These are phyloP conservation scores for Yasuhikotakia modesta DNA, from an alignment of 2,797 vertebrate genomes.

Conservation along the genomic window DNA sequence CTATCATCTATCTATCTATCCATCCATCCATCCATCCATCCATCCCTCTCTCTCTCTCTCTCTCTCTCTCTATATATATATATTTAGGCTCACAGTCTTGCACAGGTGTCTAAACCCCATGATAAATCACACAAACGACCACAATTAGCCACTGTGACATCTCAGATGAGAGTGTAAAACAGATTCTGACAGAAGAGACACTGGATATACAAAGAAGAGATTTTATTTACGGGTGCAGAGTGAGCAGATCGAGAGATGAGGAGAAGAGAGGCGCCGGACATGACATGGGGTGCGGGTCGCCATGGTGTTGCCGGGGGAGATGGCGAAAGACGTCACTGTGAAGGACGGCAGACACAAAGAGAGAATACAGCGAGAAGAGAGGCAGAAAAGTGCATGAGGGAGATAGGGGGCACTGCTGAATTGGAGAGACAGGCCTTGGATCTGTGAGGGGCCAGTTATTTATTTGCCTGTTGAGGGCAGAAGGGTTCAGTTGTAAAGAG, in stretches of 20 bases:
- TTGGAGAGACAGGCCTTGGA: conserved; percentile 41
- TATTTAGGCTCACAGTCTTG: not conserved
- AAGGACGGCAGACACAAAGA: conserved; percentile 69
- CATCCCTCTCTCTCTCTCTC: too few relatives aligned
- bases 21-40: too few relatives aligned
- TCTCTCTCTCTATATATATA: too few relatives aligned
- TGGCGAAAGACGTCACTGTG: conserved; percentile 77
- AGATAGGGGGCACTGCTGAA: conserved; percentile 48
- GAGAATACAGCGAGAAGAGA: conserved; percentile 52
- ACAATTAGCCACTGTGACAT: conserved; percentile 38
- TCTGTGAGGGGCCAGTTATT: conserved; percentile 42
- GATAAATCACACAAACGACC: conserved; percentile 21
- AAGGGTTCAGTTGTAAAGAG: conserved; percentile 24
- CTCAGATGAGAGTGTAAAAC: conserved; percentile 10
- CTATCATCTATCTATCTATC: too few relatives aligned
- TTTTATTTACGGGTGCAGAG: conserved; percentile 79
- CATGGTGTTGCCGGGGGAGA: conserved; percentile 81
- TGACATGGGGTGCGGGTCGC: conserved; percentile 76
- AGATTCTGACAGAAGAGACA: not conserved
- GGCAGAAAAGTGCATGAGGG: conserved; percentile 41
- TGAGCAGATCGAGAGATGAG: conserved; percentile 70
- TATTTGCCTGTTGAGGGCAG: conserved; percentile 48
- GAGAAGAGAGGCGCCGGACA: conserved; percentile 78
- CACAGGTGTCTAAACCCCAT: conserved; percentile 17
- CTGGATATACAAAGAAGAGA: conserved; percentile 61